Evolutionary conservation across 2,888 invertebrate species (phyloP), one percentile per base, ranked within the genome.

Genomic region (Caradrina kadenii): DNA sequence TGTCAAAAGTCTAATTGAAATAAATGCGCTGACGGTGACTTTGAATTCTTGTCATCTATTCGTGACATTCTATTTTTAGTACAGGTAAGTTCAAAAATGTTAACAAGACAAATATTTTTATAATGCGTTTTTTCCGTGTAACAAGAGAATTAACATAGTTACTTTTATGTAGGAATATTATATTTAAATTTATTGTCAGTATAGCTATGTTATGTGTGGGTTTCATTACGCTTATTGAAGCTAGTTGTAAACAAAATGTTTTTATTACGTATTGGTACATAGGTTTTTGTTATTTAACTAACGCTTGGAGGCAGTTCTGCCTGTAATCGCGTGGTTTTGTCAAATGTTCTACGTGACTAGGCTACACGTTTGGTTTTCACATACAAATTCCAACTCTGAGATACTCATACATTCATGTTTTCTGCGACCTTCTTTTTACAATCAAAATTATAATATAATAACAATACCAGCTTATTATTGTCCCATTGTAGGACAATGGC

Each of bases 231-330:
- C 50, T 74, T 79, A 31, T 52, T 61, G 61, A 42, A 54, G 31
- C 49, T 31, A 52, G 63, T 31, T 67, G 56, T 79, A 74, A 76
- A 76, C 58, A 79, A 64, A 59, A 48, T 39, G 48, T 48, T 59
- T 67, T 69, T 76, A 79, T 79, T 63, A 45, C 31, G 15, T 22
- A 15, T 15, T 7, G 42, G 2, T 3, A 26, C 26, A 26, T 26
- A 26, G 26, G 26, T 26, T 1, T 49, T 50, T 55, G 31, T 13
- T 48, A 15, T 22, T 42, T 17, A 26, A 53, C 52, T 48, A 15
- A 42, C 15, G 2, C 19, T 10, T 11, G 22, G 42, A 49, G 39
- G 39, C 19, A 59, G 21, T 39, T 21, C 3, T 8, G n/a, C 19
- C 22, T 22, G 4, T 13, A 21, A 5, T 21, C 17, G 54, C 19